A percentile compares a stretch with the other conserved stretches of the same genome.
These are phyloP conservation scores for Sphaeridia pumilis DNA, from an alignment of 2,888 invertebrate species.

Conservation along the genomic window DNA sequence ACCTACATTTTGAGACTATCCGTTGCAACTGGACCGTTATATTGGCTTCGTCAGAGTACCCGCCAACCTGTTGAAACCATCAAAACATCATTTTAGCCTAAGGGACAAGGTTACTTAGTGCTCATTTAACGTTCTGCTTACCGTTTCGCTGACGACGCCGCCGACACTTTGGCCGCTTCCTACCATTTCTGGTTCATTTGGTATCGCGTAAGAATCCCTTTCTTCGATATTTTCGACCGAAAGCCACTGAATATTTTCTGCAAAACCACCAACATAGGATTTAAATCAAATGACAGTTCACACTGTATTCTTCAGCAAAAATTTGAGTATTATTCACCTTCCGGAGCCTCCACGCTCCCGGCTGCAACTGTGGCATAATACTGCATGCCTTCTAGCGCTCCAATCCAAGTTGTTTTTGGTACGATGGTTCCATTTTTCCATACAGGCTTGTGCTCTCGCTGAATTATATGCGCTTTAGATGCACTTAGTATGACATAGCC, in stretches of 20 bases:
- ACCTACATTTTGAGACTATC: slow-evolving; percentile 93
- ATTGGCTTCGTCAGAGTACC: slow-evolving; percentile 26
- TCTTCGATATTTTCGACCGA: slow-evolving; percentile 82
- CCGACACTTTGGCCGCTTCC: slow-evolving; percentile 94
- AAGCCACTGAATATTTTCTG: slow-evolving; percentile 92
- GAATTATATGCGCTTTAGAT: slow-evolving; percentile 86
- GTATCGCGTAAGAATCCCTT: slow-evolving; percentile 58
- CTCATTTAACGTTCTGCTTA: slow-evolving; percentile 38
- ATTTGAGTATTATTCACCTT: slow-evolving; percentile 17
- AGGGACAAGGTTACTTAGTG: not conserved
- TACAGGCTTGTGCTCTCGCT: slow-evolving; percentile 74
- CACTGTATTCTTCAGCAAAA: not conserved
- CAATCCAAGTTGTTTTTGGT: slow-evolving; percentile 93
- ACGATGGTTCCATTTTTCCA: slow-evolving; percentile 77
- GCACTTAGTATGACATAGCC: slow-evolving; percentile 96
- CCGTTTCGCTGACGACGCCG: slow-evolving; percentile 84
- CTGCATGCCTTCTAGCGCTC: slow-evolving; percentile 93
- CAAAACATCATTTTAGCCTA: not conserved
- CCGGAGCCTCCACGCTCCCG: slow-evolving; percentile 25
- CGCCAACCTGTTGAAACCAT: slow-evolving; percentile 25
- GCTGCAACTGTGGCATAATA: slow-evolving; percentile 97
- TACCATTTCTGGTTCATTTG: slow-evolving; percentile 77
- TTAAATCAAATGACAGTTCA: not conserved
- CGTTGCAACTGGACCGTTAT: slow-evolving; percentile 63
- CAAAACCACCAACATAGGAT: slow-evolving; percentile 33